These are phyloP conservation scores for Drosophila rubida DNA, from an alignment of 2,888 invertebrate genomes.

Conservation along the genomic window DNA sequence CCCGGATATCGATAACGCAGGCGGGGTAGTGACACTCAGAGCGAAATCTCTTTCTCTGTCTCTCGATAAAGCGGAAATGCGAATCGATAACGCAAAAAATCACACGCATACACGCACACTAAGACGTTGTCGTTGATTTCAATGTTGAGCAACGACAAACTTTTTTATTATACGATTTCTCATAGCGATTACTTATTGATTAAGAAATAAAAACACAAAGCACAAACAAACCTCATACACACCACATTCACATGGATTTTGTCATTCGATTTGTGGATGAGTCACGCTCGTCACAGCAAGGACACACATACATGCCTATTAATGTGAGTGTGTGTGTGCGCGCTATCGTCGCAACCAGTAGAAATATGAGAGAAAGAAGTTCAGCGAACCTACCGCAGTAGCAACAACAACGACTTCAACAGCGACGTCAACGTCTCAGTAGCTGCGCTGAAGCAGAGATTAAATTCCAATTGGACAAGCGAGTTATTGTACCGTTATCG, in stretches of 20 bases:
- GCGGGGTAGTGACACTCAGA: constrained; percentile 5
- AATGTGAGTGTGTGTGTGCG: constrained; percentile 3
- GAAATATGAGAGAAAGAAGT: constrained; percentile 50
- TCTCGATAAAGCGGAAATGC: constrained; percentile 48
- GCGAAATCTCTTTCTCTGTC: constrained; percentile 9
- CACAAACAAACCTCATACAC: not conserved
- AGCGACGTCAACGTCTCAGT: constrained; percentile 11
- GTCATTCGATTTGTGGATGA: constrained; percentile 42
- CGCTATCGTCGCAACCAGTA: constrained; percentile 41
- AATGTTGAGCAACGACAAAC: constrained; percentile 14
- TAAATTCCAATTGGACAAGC: constrained; percentile 62
- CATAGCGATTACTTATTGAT: constrained; percentile 56
- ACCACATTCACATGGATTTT: constrained; percentile 17
- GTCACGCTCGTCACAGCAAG: constrained; percentile 42
- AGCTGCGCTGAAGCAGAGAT: constrained; percentile 52
- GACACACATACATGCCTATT: constrained; percentile 26
- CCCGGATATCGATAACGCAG: constrained; percentile 45
- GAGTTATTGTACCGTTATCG: constrained; percentile 35
- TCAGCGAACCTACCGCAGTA: constrained; percentile 64
- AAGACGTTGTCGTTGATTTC: constrained; percentile 28
- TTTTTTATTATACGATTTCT: constrained; percentile 56
- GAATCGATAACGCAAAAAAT: constrained; percentile 41
- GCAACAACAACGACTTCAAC: constrained; percentile 15
- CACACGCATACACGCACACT: not conserved
- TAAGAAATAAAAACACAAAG: constrained; percentile 25